Percentiles rank a stretch among this genome's conserved stretches.
phyloP scores from a whole-genome alignment of 1,140 invertebrate genomes.

The Arctopsyche grandis region DNA sequence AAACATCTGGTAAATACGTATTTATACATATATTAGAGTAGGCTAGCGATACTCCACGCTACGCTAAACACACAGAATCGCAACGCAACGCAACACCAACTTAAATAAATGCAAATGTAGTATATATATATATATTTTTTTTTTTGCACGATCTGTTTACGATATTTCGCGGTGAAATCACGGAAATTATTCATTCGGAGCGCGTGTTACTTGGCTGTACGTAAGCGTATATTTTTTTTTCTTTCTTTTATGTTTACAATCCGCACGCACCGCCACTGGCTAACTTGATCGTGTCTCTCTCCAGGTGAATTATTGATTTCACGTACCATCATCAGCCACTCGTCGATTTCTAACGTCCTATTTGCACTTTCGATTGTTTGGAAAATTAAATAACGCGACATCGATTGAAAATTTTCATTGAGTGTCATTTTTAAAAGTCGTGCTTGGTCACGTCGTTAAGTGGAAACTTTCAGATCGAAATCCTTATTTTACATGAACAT shows the following conservation, averaged over 20 bases:
- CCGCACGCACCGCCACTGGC: conserved; percentile 1
- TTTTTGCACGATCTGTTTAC: not conserved
- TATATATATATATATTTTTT: too few species aligned
- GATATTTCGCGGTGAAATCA: conserved; percentile 1
- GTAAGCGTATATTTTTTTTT: not conserved
- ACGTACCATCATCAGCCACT: not conserved
- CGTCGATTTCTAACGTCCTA: conserved; percentile 7
- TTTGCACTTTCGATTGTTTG: conserved; percentile 12
- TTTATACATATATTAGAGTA: too few species aligned
- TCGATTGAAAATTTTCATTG: too few species aligned
- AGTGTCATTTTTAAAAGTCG: too few species aligned
- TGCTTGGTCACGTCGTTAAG: too few species aligned
- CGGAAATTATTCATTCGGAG: not conserved
- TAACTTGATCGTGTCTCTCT: not conserved
- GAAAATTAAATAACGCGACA: not conserved
- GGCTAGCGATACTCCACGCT: not conserved
- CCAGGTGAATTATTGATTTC: conserved; percentile 23
- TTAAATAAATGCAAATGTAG: not conserved
- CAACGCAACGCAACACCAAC: not conserved
- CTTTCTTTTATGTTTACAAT: not conserved
- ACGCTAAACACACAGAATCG: not conserved
- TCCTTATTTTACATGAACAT: too few species aligned
- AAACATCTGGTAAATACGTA: conserved; percentile 1
- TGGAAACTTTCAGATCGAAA: too few species aligned
- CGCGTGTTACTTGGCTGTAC: not conserved